Base-by-base conservation (phyloP, 2,113 vertebrate genomes). In the Raja brachyura region DNA sequence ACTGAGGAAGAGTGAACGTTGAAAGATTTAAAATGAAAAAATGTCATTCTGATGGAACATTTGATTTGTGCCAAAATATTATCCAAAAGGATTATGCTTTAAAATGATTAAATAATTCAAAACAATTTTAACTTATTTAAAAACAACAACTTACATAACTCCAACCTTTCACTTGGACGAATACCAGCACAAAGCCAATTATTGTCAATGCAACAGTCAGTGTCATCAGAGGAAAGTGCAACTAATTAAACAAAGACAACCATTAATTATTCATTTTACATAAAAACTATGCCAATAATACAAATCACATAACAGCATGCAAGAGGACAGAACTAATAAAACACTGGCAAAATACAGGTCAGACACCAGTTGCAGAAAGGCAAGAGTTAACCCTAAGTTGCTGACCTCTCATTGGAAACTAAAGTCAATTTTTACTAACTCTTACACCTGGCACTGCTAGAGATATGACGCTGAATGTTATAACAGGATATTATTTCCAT, bases 171-270 rank as follows among this genome's bases (percentile, higher is more conserved):
- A 31, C 93, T 0, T 95, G 22, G 16, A 94, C 93, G 93, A 97
- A 97, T 22, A 94, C 18, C 77, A 97, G 94, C 93, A 97, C 95
- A 94, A 97, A 97, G 68, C 96, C 97, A 2, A 95, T 96, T 31
- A 93, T 81, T 28, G 96, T 96, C 16, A 93, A 93, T 76, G 39
- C 93, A 20, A 96, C 74, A 0, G 96, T 95, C 16, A 97, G 48
- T 11, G 93, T 14, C 97, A 97, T 97, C 74, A 97, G 31, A 59
- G 74, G 93, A 31, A 95, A 94, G n/a, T 97, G 97, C 76, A 95
- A 93, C 97, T 97, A 93, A 33, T 93, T 28, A 73, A 93, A 48
- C 28, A 79, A 81, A 18, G 5, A 63, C 14, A 70, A 25, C 4
- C 83, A 8, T 39, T 5, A 66, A 88, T 28, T 83, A 28, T n/a